phyloP scores from a whole-genome alignment of 2,888 invertebrate genomes.

The Pteria penguin region DNA sequence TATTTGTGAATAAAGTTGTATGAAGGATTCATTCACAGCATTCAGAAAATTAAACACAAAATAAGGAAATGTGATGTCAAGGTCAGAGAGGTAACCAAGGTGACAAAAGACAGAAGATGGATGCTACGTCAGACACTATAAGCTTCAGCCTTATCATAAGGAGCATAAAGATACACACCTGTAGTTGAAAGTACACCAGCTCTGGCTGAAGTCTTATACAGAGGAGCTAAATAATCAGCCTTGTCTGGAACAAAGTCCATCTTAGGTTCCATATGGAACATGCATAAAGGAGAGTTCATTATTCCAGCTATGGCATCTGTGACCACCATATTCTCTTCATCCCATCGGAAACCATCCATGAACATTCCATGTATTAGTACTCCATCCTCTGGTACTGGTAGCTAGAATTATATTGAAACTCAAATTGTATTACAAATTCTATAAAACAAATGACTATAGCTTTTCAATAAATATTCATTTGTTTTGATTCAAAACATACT shows the following conservation, averaged over 20 bases:
- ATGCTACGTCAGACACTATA: no score
- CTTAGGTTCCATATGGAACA: slow-evolving; percentile 85
- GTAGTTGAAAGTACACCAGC: slow-evolving; percentile 81
- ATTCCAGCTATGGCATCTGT: slow-evolving; percentile 83
- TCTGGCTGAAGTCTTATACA: slow-evolving; percentile 80
- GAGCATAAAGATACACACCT: slow-evolving; percentile 75
- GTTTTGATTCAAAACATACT: neutral
- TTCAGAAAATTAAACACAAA: no score
- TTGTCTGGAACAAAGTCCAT: slow-evolving; percentile 81
- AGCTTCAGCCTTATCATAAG: no score
- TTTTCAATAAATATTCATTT: neutral
- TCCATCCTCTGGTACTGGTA: slow-evolving; percentile 76
- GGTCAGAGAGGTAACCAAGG: no score
- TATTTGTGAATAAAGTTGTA: no score
- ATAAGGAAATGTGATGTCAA: no score
- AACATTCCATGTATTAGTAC: slow-evolving; percentile 80
- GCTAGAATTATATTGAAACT: slow-evolving; percentile 45
- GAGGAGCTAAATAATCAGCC: slow-evolving; percentile 76
- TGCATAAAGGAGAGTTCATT: slow-evolving; percentile 88
- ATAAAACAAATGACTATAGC: neutral
- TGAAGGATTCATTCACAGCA: no score
- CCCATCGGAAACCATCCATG: slow-evolving; percentile 80
- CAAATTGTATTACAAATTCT: neutral
- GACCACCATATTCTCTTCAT: slow-evolving; percentile 70
- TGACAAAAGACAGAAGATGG: no score